Percentiles rank a stretch among this genome's conserved stretches.
Conservation (phyloP, 2,888 invertebrate species). For the Sisyra terminalis region DNA sequence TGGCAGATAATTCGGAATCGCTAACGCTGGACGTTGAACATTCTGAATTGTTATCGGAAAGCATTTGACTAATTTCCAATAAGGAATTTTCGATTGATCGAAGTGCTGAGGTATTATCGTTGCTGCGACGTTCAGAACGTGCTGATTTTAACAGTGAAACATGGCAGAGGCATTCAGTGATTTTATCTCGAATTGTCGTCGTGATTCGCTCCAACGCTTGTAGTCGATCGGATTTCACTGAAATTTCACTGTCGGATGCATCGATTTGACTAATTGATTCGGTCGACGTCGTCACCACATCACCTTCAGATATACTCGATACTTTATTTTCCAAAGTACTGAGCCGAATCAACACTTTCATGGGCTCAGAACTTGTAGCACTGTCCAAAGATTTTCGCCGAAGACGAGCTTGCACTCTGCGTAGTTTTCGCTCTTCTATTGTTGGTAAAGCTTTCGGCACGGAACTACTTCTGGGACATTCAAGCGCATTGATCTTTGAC, state of each 20-base stretch:
- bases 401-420: constrained; percentile 36
- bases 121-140: constrained; percentile 36
- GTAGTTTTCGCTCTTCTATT: constrained; percentile 31
- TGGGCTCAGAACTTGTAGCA: constrained; percentile 58
- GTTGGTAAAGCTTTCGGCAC: constrained; percentile 21
- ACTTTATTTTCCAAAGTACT: constrained; percentile 65
- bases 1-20: constrained; percentile 37
- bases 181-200: constrained; percentile 44
- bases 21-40: constrained; percentile 13
- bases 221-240: constrained; percentile 27
- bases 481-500: constrained; percentile 53
- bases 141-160: constrained; percentile 44
- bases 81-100: constrained; percentile 46
- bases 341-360: constrained; percentile 61
- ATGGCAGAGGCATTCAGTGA: constrained; percentile 49
- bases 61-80: constrained; percentile 40
- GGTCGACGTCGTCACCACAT: constrained; percentile 33
- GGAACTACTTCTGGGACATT: constrained; percentile 27
- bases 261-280: constrained; percentile 34
- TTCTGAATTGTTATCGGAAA: neutral
- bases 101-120: constrained; percentile 30
- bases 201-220: constrained; percentile 44
- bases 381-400: constrained; percentile 65
- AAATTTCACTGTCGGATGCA: constrained; percentile 20
- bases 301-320: constrained; percentile 11